These are phyloP conservation scores for Psilanteris sp. DNA, from an alignment of 1,140 invertebrate species.

Conservation along the genomic window DNA sequence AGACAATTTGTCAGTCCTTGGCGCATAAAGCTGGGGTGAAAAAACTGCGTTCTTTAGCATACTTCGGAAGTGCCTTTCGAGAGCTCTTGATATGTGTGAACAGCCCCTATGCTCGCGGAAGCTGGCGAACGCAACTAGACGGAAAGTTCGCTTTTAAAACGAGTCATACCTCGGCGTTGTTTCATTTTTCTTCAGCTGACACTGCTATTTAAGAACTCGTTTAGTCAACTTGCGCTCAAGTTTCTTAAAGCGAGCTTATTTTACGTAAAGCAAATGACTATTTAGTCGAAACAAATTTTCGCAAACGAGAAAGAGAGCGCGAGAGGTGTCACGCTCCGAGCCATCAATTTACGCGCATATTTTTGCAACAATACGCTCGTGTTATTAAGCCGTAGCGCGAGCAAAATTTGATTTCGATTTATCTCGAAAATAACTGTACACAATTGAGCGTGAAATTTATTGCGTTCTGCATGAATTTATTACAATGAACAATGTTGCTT, in stretches of 20 bases:
- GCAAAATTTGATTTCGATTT: conserved; percentile 29
- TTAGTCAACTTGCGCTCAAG: conserved; percentile 36
- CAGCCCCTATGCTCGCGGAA: conserved; percentile 44
- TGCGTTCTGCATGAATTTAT: conserved; percentile 31
- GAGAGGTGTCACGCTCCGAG: too few species aligned
- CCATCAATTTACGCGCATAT: background rate
- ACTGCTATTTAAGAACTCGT: conserved; percentile 54
- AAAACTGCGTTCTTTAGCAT: conserved; percentile 62
- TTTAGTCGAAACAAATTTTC: conserved; percentile 15
- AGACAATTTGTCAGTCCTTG: conserved; percentile 39
- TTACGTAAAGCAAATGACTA: conserved; percentile 18
- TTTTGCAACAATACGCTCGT: conserved; percentile 17
- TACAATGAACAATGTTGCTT: conserved; percentile 23
- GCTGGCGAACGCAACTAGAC: conserved; percentile 48
- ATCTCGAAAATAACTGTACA: conserved; percentile 29
- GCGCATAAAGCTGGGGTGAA: conserved; percentile 25
- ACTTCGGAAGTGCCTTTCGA: conserved; percentile 50
- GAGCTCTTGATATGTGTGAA: conserved; percentile 57
- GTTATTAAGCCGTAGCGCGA: conserved; percentile 18
- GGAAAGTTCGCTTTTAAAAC: conserved; percentile 45
- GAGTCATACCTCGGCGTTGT: conserved; percentile 39
- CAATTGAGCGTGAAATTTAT: conserved; percentile 39
- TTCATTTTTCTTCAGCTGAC: conserved; percentile 57
- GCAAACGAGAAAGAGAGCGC: background rate
- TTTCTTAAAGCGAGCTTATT: conserved; percentile 28